These are phyloP conservation scores for Euzophera pinguis DNA, from an alignment of 2,888 invertebrate species.

Conservation along the genomic window DNA sequence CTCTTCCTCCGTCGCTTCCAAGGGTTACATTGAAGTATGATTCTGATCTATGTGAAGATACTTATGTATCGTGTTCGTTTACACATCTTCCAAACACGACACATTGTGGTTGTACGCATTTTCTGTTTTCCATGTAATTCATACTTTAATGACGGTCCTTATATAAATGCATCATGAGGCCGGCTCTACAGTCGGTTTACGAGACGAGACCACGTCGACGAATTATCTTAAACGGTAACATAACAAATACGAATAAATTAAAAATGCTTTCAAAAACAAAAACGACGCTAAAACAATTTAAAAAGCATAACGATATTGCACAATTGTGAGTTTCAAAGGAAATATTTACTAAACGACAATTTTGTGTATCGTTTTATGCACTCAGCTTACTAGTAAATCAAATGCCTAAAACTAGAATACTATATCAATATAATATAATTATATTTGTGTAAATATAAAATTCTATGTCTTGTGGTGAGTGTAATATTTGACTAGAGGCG, in stretches of 20 bases:
- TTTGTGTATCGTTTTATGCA: slow-evolving; percentile 44
- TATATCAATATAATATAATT: slow-evolving; percentile 79
- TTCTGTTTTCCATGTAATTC: not conserved
- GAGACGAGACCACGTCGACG: slow-evolving; percentile 52
- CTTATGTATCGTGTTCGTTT: too few relatives aligned
- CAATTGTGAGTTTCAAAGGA: slow-evolving; percentile 57
- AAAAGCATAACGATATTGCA: slow-evolving; percentile 77
- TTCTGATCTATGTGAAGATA: not conserved
- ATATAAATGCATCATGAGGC: slow-evolving; percentile 26
- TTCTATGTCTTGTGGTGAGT: slow-evolving; percentile 75
- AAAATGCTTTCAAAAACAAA: slow-evolving; percentile 40
- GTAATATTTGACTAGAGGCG: slow-evolving; percentile 80
- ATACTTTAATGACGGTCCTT: not conserved
- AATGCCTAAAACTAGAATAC: slow-evolving; percentile 79
- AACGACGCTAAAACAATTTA: slow-evolving; percentile 61
- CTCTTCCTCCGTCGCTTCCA: slow-evolving; percentile 10
- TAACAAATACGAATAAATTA: slow-evolving; percentile 39
- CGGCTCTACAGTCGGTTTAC: slow-evolving; percentile 39
- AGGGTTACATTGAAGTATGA: not conserved
- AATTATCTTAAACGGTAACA: slow-evolving; percentile 50
- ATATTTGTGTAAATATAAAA: slow-evolving; percentile 81
- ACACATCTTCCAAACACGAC: too few relatives aligned
- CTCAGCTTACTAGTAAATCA: slow-evolving; percentile 68
- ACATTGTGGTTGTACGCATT: not conserved
- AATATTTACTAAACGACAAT: slow-evolving; percentile 56